These are phyloP conservation scores for Himalopsyche kuldschensis DNA, from an alignment of 2,888 invertebrate species.

Conservation along the genomic window DNA sequence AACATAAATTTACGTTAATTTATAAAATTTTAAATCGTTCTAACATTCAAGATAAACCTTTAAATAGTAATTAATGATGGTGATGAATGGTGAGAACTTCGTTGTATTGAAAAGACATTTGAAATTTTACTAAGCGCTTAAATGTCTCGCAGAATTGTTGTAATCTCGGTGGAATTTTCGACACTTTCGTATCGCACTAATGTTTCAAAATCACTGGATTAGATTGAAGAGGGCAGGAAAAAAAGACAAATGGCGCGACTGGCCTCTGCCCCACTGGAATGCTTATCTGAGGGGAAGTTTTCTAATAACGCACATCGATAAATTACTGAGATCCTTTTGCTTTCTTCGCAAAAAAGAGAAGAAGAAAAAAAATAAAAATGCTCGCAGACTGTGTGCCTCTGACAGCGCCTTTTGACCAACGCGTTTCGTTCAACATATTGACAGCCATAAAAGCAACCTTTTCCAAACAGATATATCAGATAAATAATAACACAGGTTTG, in stretches of 20 bases:
- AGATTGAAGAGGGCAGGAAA: slow-evolving; percentile 1
- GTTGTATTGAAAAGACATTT: no score
- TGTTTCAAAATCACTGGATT: neutral
- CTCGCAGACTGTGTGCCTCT: neutral
- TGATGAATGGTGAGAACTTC: no score
- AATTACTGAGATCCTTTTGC: slow-evolving; percentile 22
- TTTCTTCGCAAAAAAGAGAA: neutral
- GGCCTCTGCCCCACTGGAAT: slow-evolving; percentile 20
- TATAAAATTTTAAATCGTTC: no score
- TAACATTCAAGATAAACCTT: no score
- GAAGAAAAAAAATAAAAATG: neutral
- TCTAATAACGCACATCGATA: slow-evolving; percentile 38
- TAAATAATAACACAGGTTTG: neutral
- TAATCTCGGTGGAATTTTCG: no score
- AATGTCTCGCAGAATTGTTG: no score
- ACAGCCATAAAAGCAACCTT: neutral
- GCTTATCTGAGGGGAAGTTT: slow-evolving; percentile 34
- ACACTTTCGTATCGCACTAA: neutral
- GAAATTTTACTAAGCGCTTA: no score
- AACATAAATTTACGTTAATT: no score
- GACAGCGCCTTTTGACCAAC: neutral
- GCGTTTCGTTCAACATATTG: neutral
- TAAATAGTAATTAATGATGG: no score
- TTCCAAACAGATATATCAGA: neutral
- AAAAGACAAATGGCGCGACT: slow-evolving; percentile 32